Base-by-base conservation (phyloP, 92 coral and sea anemone genomes). In the Porites rus region DNA sequence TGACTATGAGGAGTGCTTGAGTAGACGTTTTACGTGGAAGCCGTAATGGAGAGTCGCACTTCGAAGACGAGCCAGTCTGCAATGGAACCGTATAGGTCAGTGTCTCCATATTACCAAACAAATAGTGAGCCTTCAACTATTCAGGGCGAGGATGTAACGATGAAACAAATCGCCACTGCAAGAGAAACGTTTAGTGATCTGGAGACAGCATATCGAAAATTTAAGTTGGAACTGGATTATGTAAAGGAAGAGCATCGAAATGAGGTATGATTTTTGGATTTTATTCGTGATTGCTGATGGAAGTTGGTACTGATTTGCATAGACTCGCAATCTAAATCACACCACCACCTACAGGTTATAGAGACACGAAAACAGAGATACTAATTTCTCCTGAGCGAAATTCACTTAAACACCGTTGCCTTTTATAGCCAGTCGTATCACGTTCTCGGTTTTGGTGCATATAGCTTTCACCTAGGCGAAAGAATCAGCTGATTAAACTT, bases 131-230 rank as follows among this genome's bases (percentile, higher is more conserved):
- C 72, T 20, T 72, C 74, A 25, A 58, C 76, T 20, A 66, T 58
- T 13, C 12, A 17, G 79, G 75, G 83, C 54, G 98, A 94, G 73
- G 96, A 94, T 66, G 94, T 97, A 22, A 93, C 98, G 2, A 77
- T 90, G 83, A 91, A 89, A 67, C 99, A 97, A 59, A 88, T 97
- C n/a, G 95, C 94, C 17, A 94, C 92, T 11, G 99, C 99, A 63
- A 84, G 98, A 71, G 98, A 97, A 89, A 97, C 99, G 3, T 93
- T 93, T 69, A 92, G 94, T 68, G 99, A 97, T 71, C 87, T 97
- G 90, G 99, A 97, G 78, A 84, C 94, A 10, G 96, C 98, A 18
- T 97, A 96, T 91, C 89, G 97, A 53, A 90, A 96, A 86, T 97
- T 97, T 89, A 96, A 96, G 73, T 77, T 79, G 72, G 99, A 97